Evolutionary conservation across 2,113 vertebrate species (phyloP).

Genomic region (Mobula birostris): DNA sequence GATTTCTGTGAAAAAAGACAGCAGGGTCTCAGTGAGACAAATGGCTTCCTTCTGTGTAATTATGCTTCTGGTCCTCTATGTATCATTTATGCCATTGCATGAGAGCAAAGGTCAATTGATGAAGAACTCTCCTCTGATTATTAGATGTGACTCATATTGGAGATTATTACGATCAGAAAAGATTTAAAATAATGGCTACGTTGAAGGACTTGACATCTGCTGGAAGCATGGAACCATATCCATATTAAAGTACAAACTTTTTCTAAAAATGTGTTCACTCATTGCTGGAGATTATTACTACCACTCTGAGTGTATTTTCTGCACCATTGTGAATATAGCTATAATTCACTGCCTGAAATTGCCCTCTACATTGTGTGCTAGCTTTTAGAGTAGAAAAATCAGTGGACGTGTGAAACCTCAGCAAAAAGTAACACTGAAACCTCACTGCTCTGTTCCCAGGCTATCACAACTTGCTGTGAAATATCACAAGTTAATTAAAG

Average conservation of each 20-base stretch:
- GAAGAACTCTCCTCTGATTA: not conserved
- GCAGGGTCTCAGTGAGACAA: no score
- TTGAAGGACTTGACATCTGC: not conserved
- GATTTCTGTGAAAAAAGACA: no score
- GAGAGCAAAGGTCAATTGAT: not conserved
- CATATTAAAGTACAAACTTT: not conserved
- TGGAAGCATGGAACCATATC: not conserved
- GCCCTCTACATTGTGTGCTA: not conserved
- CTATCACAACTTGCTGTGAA: not conserved
- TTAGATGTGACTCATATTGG: not conserved
- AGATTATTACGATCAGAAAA: not conserved
- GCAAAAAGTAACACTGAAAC: not conserved
- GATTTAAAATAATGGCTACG: not conserved
- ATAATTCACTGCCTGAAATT: not conserved
- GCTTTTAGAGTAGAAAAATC: not conserved
- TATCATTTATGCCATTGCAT: not conserved
- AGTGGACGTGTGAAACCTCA: no score
- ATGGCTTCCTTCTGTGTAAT: no score
- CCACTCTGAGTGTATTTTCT: not conserved
- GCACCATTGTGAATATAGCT: not conserved
- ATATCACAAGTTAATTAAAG: not conserved
- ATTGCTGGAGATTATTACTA: not conserved
- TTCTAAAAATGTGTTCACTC: not conserved
- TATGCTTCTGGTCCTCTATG: not conserved
- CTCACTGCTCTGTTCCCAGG: not conserved